Percentiles rank a stretch among this genome's conserved stretches.
phyloP scores from a whole-genome alignment of 1,140 invertebrate genomes.

The Plectrocnemia conspersa region DNA sequence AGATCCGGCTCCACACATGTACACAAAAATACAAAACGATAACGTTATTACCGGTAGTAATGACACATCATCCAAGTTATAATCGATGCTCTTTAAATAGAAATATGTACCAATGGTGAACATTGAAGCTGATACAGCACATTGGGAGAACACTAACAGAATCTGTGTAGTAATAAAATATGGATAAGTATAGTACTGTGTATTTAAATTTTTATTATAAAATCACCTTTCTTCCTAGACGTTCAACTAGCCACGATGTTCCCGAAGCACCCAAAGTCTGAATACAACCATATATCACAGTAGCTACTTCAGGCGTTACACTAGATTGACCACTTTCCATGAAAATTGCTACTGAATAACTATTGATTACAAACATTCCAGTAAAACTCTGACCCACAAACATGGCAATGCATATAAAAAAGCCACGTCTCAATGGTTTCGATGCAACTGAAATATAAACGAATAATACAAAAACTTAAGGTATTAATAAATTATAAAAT shows the following conservation, averaged over 20 bases:
- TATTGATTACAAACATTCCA: conserved; percentile 27
- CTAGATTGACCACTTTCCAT: conserved; percentile 19
- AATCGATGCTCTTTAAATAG: conserved; percentile 37
- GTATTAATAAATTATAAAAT: background rate
- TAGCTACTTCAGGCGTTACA: conserved; percentile 12
- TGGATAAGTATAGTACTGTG: background rate
- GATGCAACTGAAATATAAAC: conserved; percentile 7
- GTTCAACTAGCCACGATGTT: conserved; percentile 6
- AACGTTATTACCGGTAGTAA: conserved; percentile 42
- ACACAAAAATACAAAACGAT: conserved; percentile 42
- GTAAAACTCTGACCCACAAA: conserved; percentile 12
- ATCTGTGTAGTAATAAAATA: conserved; percentile 1
- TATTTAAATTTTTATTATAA: background rate
- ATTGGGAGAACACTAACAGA: conserved; percentile 39
- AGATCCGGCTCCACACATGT: conserved; percentile 42
- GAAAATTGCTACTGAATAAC: conserved; percentile 26
- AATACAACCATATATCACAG: conserved; percentile 20
- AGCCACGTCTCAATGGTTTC: conserved; percentile 13
- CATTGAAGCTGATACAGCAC: conserved; percentile 38
- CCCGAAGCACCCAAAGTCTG: conserved; percentile 14
- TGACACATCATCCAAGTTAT: conserved; percentile 26
- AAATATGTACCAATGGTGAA: conserved; percentile 36
- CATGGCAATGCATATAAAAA: conserved; percentile 4
- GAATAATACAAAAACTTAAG: conserved; percentile 1
- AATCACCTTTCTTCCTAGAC: conserved; percentile 26